Percentiles rank a stretch among this genome's conserved stretches.
These are phyloP conservation scores for Spilogale gracilis DNA, from an alignment of 2,113 vertebrate genomes.

Conservation along the genomic window DNA sequence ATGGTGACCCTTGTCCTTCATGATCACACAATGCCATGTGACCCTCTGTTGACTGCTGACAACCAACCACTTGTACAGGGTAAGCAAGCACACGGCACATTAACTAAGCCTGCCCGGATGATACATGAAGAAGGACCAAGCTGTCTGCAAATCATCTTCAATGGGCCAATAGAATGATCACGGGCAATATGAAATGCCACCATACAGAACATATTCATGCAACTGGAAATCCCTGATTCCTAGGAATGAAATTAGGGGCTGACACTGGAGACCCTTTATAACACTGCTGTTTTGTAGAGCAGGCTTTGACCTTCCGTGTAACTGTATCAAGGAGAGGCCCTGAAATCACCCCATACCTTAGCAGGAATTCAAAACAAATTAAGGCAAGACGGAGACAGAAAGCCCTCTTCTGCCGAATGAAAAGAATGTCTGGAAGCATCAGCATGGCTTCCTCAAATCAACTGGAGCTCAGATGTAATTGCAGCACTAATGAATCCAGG, in stretches of 20 bases:
- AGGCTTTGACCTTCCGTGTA: accelerated
- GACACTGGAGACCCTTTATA: accelerated
- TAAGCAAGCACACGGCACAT: neutral
- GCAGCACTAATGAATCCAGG: neutral
- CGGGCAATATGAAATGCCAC: accelerated
- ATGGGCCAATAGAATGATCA: accelerated
- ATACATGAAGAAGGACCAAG: neutral
- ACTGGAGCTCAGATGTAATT: accelerated
- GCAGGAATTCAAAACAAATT: neutral
- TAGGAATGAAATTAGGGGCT: no score
- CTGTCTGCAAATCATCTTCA: neutral
- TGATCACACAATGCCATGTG: neutral
- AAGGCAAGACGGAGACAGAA: neutral
- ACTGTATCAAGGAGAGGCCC: no score
- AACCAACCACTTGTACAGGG: no score
- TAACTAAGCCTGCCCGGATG: neutral
- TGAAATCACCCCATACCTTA: neutral
- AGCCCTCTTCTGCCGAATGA: no score
- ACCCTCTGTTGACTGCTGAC: neutral
- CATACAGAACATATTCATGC: accelerated
- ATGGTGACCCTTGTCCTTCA: neutral
- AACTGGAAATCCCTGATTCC: neutral
- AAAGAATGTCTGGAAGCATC: accelerated
- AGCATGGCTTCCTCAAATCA: neutral
- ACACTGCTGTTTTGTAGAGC: accelerated